phyloP scores from a whole-genome alignment of 1,140 invertebrate species.

The Caligus rogercresseyi region DNA sequence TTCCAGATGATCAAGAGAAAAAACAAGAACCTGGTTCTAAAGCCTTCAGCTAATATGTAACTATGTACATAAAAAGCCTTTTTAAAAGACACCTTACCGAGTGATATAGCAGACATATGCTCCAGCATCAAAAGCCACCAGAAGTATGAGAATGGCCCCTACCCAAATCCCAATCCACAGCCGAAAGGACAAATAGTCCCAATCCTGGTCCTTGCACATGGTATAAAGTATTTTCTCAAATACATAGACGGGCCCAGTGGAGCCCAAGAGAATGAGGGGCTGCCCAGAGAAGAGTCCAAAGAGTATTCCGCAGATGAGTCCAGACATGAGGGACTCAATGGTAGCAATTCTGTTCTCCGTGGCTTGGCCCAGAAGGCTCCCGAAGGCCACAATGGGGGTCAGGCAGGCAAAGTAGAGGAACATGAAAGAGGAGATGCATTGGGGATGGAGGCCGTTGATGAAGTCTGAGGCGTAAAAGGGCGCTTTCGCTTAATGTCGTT shows the following conservation, averaged over 20 bases:
- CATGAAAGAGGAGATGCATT: constrained; percentile 88
- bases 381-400: constrained; percentile 92
- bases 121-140: constrained; percentile 89
- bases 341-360: constrained; percentile 93
- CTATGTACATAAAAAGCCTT: too few species aligned
- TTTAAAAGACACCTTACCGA: constrained; percentile 31
- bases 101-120: constrained; percentile 96
- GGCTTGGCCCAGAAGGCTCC: constrained; percentile 78
- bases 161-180: constrained; percentile 94
- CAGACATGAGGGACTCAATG: constrained; percentile 84
- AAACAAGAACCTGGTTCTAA: too few species aligned
- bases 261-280: constrained; percentile 89
- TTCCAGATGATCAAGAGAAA: too few species aligned
- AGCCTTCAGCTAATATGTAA: too few species aligned
- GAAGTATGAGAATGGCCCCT: constrained; percentile 57
- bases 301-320: constrained; percentile 81
- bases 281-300: constrained; percentile 96
- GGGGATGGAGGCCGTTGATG: constrained; percentile 68
- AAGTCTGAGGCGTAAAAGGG: constrained; percentile 47
- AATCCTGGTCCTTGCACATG: constrained; percentile 49
- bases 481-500: constrained; percentile 82
- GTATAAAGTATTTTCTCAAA: constrained; percentile 94
- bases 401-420: constrained; percentile 98
- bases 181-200: constrained; percentile 70
- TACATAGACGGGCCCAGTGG: constrained; percentile 91